Evolutionary conservation across 2,888 invertebrate genomes (phyloP), one percentile per base, ranked within the genome.

Genomic region (Acheta domesticus): DNA sequence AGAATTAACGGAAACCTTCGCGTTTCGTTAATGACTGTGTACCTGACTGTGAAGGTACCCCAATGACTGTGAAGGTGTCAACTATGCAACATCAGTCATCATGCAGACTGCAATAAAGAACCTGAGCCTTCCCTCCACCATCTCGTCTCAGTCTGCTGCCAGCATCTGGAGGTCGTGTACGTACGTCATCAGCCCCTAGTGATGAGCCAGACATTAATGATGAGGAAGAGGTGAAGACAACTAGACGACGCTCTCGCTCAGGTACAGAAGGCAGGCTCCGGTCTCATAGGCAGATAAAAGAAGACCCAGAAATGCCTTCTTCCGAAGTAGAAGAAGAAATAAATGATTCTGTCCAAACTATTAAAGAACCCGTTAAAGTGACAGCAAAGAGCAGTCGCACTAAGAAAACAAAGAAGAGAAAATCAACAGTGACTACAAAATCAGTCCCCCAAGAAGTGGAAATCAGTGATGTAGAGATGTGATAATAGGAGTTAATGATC

Each of bases 81-180:
- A n/a, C n/a, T n/a, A n/a, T n/a, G n/a, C n/a, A n/a, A n/a, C n/a
- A n/a, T n/a, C n/a, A n/a, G n/a, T n/a, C n/a, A n/a, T n/a, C n/a
- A n/a, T n/a, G n/a, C n/a, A n/a, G n/a, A n/a, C n/a, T n/a, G n/a
- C n/a, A n/a, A n/a, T n/a, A n/a, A n/a, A 79, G 77, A 77, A 77
- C 77, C 75, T 75, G 23, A 79, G 62, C 76, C 62, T 79, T 16
- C 48, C 79, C 16, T 48, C 79, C 4, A 19, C 62, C 14, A 11
- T 76, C 36, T 76, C 76, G 36, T 76, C 76, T n/a, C 36, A 76
- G 76, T 76, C 49, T 76, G 48, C 23, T 76, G 48, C 76, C 76
- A 49, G 76, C 14, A 21, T 48, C 48, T 23, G 23, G 48, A 19
- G 62, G 62, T 62, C 62, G 62, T 62, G 62, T 62, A 5, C 62